A percentile compares a stretch with the other conserved stretches of the same genome.
Evolutionary conservation across 64 coral and sea anemone species (phyloP).

Genomic region (Cladopsammia gracilis): DNA sequence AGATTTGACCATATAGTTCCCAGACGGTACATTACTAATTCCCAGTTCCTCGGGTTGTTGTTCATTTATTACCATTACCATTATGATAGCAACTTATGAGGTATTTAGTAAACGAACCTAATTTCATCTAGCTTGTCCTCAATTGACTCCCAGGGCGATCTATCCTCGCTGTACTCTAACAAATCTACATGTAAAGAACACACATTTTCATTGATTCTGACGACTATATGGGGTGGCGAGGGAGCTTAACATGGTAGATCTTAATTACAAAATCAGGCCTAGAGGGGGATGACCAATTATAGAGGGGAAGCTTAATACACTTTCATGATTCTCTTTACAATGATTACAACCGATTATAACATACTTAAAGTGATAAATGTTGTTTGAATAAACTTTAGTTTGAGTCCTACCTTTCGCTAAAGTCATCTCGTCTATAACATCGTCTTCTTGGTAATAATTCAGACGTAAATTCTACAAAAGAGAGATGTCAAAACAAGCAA

Average conservation of each 20-base stretch:
- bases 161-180: slow-evolving; percentile 46
- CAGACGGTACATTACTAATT: too few relatives aligned
- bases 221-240: neutral
- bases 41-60: too few relatives aligned
- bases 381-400: neutral
- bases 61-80: too few relatives aligned
- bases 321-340: too few relatives aligned
- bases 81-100: too few relatives aligned
- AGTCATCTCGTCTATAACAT: slow-evolving; percentile 48
- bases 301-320: too few relatives aligned
- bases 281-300: too few relatives aligned
- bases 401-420: slow-evolving; percentile 35
- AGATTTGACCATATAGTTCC: too few relatives aligned
- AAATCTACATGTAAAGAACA: slow-evolving; percentile 12
- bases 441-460: slow-evolving; percentile 33
- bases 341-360: too few relatives aligned
- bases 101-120: slow-evolving; percentile 2
- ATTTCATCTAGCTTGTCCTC: slow-evolving; percentile 65
- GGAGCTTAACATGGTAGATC: neutral
- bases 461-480: slow-evolving; percentile 48
- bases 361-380: too few relatives aligned
- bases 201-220: neutral
- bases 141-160: slow-evolving; percentile 27
- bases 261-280: too few relatives aligned
- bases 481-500: neutral